A percentile compares a stretch with the other conserved stretches of the same genome.
phyloP scores from a whole-genome alignment of 2,797 vertebrate genomes.

The Hippopotamyrus pictus region DNA sequence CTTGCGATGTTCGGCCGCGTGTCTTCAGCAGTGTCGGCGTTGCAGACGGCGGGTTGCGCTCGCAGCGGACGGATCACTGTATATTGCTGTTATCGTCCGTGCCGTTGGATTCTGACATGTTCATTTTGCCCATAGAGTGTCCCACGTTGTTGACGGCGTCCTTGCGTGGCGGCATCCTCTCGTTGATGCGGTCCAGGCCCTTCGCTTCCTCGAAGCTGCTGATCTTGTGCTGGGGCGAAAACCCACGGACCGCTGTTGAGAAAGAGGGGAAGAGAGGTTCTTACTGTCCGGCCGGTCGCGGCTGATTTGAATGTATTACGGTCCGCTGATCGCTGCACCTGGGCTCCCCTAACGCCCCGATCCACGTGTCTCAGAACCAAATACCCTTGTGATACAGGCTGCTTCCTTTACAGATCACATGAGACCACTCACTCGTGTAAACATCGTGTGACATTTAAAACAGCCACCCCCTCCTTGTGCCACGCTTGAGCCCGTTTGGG shows the following conservation, averaged over 20 bases:
- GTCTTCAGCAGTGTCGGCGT: background rate
- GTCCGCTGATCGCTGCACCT: background rate
- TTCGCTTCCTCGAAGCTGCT: slow-evolving; percentile 73
- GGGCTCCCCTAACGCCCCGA: background rate
- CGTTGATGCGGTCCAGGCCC: slow-evolving; percentile 74
- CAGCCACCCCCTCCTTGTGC: background rate
- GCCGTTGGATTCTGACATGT: slow-evolving; percentile 73
- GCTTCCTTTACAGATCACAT: background rate
- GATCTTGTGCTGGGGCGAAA: slow-evolving; percentile 77
- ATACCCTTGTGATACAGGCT: background rate
- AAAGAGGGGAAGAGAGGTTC: slow-evolving; percentile 28
- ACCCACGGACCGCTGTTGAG: slow-evolving; percentile 66
- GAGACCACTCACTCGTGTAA: background rate
- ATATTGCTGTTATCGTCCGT: slow-evolving; percentile 76
- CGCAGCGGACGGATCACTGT: slow-evolving; percentile 59
- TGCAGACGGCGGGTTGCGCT: background rate
- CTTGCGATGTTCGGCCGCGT: slow-evolving; percentile 61
- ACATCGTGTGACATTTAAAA: background rate
- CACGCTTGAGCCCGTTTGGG: background rate
- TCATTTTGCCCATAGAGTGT: slow-evolving; percentile 74
- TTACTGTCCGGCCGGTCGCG: slow-evolving; percentile 23
- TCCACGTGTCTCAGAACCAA: background rate
- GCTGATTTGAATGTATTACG: background rate
- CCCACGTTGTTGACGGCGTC: slow-evolving; percentile 71
- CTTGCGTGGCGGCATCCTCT: slow-evolving; percentile 72